Percentiles rank a stretch among this genome's conserved stretches.
Evolutionary conservation across 2,113 vertebrate species (phyloP).

Genomic region (Chloroceryle aenea): DNA sequence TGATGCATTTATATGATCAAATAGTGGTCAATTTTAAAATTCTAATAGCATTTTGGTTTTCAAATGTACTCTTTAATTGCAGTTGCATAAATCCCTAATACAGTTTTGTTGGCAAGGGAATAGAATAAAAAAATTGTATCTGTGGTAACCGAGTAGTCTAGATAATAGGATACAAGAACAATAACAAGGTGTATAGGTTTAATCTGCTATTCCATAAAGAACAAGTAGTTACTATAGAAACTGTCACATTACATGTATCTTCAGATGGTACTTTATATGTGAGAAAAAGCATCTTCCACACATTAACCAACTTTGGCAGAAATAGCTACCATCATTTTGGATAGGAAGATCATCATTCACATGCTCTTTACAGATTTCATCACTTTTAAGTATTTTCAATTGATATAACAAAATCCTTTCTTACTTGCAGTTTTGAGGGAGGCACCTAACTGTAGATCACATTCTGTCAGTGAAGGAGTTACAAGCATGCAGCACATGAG

Average conservation of each 20-base stretch:
- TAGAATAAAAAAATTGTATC: neutral
- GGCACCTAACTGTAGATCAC: neutral
- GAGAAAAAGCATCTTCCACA: conserved; percentile 19
- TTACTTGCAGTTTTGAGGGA: neutral
- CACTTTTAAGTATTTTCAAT: neutral
- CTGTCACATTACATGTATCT: conserved; percentile 38
- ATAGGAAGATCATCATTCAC: neutral
- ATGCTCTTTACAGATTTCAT: neutral
- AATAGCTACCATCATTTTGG: neutral
- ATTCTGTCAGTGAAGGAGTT: neutral
- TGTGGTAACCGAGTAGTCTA: conserved; percentile 23
- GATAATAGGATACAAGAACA: conserved; percentile 50
- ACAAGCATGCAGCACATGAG: neutral
- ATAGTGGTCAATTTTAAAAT: neutral
- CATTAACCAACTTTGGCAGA: neutral
- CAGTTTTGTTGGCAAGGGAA: neutral
- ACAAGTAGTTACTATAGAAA: conserved; percentile 69
- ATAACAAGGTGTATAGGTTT: conserved; percentile 48
- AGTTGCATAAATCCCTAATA: neutral
- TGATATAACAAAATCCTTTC: neutral
- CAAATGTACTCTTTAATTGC: neutral
- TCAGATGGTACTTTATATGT: neutral
- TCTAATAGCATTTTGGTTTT: neutral
- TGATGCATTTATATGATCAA: neutral
- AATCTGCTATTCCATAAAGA: conserved; percentile 52